phyloP scores from a whole-genome alignment of 1,140 invertebrate genomes.

The Agrilus planipennis region DNA sequence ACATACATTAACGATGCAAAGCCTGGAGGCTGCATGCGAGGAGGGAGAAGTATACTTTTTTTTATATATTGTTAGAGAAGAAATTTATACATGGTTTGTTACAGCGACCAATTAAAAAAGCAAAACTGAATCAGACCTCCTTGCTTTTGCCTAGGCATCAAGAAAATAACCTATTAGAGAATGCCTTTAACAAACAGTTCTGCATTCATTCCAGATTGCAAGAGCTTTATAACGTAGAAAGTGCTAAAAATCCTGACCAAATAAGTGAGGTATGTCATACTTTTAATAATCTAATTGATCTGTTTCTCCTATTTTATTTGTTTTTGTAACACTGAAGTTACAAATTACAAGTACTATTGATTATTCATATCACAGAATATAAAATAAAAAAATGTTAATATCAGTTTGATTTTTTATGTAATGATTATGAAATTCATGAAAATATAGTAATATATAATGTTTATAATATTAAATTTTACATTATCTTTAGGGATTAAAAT shows the following conservation, averaged over 20 bases:
- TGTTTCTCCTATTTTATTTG: too few relatives aligned
- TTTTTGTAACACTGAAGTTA: too few relatives aligned
- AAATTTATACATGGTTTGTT: conserved; percentile 8
- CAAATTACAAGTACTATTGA: too few relatives aligned
- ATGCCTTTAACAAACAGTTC: conserved; percentile 12
- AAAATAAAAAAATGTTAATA: too few relatives aligned
- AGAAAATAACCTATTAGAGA: conserved; percentile 17
- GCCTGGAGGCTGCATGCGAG: conserved; percentile 47
- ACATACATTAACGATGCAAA: conserved; percentile 43
- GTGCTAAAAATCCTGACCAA: conserved; percentile 17
- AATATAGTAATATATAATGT: too few relatives aligned
- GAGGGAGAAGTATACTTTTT: conserved; percentile 45
- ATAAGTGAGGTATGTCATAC: too few relatives aligned
- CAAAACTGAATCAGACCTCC: conserved; percentile 27
- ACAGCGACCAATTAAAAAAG: conserved; percentile 30
- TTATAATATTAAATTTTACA: too few relatives aligned
- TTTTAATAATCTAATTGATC: too few relatives aligned
- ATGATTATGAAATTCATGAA: too few relatives aligned
- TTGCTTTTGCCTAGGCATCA: conserved; percentile 22
- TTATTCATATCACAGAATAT: too few relatives aligned
- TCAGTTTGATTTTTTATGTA: too few relatives aligned
- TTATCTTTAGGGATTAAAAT: conserved; percentile 50
- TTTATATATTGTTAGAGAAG: neutral
- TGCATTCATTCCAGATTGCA: conserved; percentile 16
- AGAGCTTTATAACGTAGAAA: conserved; percentile 26